Conservation (phyloP, 92 coral and sea anemone genomes). For the Siderastrea siderea region DNA sequence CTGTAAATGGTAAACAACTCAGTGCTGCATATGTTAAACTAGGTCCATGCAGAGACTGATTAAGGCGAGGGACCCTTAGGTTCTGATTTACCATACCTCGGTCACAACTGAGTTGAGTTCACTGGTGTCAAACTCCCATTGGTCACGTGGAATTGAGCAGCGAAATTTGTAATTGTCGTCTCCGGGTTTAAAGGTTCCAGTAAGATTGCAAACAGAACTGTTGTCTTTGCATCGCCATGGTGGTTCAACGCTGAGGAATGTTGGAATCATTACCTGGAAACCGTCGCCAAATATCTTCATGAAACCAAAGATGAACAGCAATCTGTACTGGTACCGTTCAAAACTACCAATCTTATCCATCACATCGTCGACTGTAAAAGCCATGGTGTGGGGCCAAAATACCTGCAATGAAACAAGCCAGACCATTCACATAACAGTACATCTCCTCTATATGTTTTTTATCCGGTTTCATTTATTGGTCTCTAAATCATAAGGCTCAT, state of each 20-base stretch:
- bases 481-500: no score
- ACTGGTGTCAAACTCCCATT: conserved; percentile 75
- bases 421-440: no score
- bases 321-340: conserved; percentile 71
- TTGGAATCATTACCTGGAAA: conserved; percentile 72
- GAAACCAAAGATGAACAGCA: conserved; percentile 69
- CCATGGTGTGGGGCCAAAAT: conserved; percentile 11
- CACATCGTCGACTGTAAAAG: conserved; percentile 73
- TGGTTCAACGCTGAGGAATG: conserved; percentile 78
- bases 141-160: conserved; percentile 68
- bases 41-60: no score
- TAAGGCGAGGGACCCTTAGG: no score
- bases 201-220: conserved; percentile 73
- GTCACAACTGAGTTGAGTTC: conserved; percentile 81
- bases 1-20: no score
- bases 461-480: no score
- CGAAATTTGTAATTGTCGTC: conserved; percentile 62
- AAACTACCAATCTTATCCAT: conserved; percentile 80
- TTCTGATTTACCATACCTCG: conserved; percentile 45
- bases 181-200: conserved; percentile 64
- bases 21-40: no score
- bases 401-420: neutral
- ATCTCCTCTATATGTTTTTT: no score
- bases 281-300: conserved; percentile 71
- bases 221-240: conserved; percentile 78